Evolutionary conservation across 1,140 invertebrate species (phyloP), one percentile per base, ranked within the genome.

Genomic region (Drosophila yakuba): DNA sequence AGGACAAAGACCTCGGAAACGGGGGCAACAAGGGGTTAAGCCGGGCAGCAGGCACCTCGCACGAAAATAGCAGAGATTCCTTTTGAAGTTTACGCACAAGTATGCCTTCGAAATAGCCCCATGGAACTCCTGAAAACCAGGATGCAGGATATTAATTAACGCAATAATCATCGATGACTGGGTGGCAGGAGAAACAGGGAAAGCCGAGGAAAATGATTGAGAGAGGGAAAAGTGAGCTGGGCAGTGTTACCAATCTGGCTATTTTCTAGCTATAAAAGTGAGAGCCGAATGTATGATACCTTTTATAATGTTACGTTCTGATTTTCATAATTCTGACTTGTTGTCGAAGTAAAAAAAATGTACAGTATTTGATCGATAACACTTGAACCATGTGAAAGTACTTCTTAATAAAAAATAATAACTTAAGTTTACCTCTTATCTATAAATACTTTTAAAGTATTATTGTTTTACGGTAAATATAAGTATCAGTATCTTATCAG

Each of bases 121-220:
- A 57, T 71, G 64, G 36, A 71, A 58, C 66, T 72, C 38, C 68
- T 71, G 66, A n/a, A 71, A 58, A 14, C 66, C 68, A 71, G 68
- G 51, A 71, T 72, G 44, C 66, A 76, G 88, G 83, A 91, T 91
- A 88, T 89, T 89, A 89, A 91, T 91, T 91, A 91, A 91, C 88
- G 88, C 88, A 91, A 91, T 91, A 91, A 91, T 91, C 88, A 91
- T 88, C 80, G 83, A 91, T 91, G 80, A 91, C 88, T 84, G 80
- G 61, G 8, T 59, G 20, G 28, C 41, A 51, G 59, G 58, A 47
- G 44, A 44, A 50, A 64, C 52, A 52, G 58, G 48, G 23, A 59
- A 20, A 8, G 32, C 25, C 44, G 41, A 47, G 56, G 14, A 35
- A 60, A 63, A 43, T 43, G 23, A 54, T 43, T 36, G n/a, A 47